Evolutionary conservation across 1,140 invertebrate species (phyloP), one percentile per base, ranked within the genome.

Genomic region (Atopsyche davidsoni): DNA sequence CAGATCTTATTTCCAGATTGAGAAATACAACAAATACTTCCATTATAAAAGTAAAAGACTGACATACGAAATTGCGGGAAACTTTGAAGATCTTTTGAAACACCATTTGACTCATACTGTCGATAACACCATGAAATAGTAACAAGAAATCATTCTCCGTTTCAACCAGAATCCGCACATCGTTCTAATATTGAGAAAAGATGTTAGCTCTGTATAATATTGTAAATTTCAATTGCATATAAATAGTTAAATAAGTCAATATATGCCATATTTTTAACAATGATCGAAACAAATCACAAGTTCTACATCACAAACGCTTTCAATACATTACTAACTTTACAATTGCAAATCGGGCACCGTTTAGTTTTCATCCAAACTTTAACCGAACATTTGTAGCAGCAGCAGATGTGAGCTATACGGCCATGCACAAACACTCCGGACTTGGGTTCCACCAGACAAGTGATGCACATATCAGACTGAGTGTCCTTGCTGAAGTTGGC

Each of bases 371-470:
- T 69, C 78, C 80, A 82, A 6, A 79, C 75, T 62, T 77, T 76
- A 23, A 79, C 66, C 0, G 80, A 79, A 59, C 82, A 85, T 47
- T 72, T 75, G 59, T 83, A 85, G 62, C 82, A 85, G 53, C 80
- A 83, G 60, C 78, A 82, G 23, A 80, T 76, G 55, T 85, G 82
- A 0, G 71, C 75, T 32, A 76, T 76, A 9, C 72, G 72, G 1
- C 79, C 77, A 58, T 85, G 82, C 2, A 81, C 73, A 58, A 84
- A 84, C 10, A 79, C 75, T 3, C 78, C 79, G 46, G 82, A 76
- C 59, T 82, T 82, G 0, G 79, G 79, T 19, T 71, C 72, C 0
- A 65, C 60, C 3, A 72, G 70, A 58, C 82, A 85, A 21, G 78
- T 69, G 16, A 80, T 74, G 62, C 82, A 85, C 59, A 72, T 55